Base-by-base conservation (phyloP, 1,140 invertebrate genomes). In the Musca domestica region DNA sequence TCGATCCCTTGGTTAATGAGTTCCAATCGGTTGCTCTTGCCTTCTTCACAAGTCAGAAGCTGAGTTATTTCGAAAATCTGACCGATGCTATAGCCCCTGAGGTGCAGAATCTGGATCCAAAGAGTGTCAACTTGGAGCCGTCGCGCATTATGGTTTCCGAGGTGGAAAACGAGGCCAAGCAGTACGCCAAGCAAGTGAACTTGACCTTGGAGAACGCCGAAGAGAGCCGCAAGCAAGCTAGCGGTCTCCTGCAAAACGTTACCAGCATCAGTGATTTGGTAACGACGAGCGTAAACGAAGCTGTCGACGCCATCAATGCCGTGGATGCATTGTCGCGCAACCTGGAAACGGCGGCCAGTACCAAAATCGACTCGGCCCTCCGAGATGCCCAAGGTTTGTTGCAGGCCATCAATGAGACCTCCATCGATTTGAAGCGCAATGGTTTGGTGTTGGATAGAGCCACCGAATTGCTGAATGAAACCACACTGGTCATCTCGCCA, bases 351-450 rank as follows among this genome's bases (percentile, higher is more conserved):
- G 87, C 88, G 23, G 89, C 87, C 51, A 86, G 89, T 25, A 90
- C 90, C 0, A 91, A 92, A 76, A 86, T 93, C 0, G 93, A 95
- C 56, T 88, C 86, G 17, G 90, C 92, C 0, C 73, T 95, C 3
- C 82, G 86, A 12, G 87, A 94, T 75, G 94, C 92, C 0, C 84
- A 91, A 68, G 79, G 86, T 0, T 89, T 92, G 3, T 83, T 94
- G 15, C 83, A 74, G 9, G 73, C 85, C 76, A 76, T 72, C 72
- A 85, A 78, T 71, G 58, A 75, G 25, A 73, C 86, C 15, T 71
- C 78, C 3, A 79, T 83, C 3, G 83, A 84, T 47, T 71, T 82
- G 17, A 67, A 79, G 15, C 83, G 84, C 47, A 88, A 90, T 0
- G 81, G 86, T 1, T 83, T 86, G 17, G 85, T 88, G 34, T 79